Evolutionary conservation across 2,113 vertebrate species (phyloP).

Genomic region (Nettapus auritus): DNA sequence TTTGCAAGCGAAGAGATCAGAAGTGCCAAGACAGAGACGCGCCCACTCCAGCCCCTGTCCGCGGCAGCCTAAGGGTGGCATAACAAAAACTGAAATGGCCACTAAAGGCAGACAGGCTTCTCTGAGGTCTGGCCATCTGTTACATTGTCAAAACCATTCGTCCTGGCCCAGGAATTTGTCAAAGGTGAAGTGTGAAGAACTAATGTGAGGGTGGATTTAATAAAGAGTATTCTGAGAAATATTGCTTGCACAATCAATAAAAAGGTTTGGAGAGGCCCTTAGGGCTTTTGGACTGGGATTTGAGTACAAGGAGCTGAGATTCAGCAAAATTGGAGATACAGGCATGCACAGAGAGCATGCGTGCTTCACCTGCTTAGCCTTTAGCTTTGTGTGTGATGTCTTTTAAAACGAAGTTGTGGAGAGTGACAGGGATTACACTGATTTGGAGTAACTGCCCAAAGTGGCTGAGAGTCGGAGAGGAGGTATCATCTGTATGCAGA

Average conservation of each 20-base stretch:
- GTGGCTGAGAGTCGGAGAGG: neutral
- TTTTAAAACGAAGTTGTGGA: neutral
- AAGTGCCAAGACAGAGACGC: neutral
- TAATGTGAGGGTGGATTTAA: conserved; percentile 1
- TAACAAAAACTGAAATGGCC: neutral
- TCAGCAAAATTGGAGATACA: neutral
- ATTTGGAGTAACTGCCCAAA: neutral
- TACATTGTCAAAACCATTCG: neutral
- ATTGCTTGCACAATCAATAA: neutral
- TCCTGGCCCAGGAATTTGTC: neutral
- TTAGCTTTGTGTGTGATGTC: neutral
- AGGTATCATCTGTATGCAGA: neutral
- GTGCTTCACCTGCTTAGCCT: neutral
- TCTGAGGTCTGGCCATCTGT: neutral
- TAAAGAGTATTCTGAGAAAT: neutral
- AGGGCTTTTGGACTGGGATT: neutral
- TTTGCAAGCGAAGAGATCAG: neutral
- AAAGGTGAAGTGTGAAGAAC: neutral
- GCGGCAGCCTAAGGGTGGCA: neutral
- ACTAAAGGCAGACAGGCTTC: neutral
- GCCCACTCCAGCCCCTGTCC: neutral
- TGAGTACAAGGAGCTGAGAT: neutral
- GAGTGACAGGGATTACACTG: neutral
- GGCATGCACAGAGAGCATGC: neutral
- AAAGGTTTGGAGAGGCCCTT: neutral